Evolutionary conservation across 2,888 invertebrate genomes (phyloP), one percentile per base, ranked within the genome.

Genomic region (Heterodera filipjevi): DNA sequence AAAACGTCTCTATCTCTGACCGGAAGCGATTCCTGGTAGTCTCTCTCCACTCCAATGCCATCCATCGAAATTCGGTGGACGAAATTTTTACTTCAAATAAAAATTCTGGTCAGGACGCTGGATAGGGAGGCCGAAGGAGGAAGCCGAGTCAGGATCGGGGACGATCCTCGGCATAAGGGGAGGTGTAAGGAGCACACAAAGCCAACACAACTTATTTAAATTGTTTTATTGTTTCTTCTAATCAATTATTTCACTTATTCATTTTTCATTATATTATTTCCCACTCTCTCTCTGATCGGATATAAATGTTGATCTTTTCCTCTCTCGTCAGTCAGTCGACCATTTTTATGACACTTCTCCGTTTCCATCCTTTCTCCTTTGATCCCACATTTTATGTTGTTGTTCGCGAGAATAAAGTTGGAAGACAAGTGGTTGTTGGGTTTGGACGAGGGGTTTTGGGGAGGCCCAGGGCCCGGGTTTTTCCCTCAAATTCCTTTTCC

Each of bases 21-120:
- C 27, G 59, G 59, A 59, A 59, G 59, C 59, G 59, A 59, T 5
- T 59, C 59, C 59, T 27, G 59, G 59, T 59, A 27, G 59, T 5
- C 12, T 59, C 27, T 27, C 27, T 27, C 59, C 19, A 27, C 1
- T 0, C 53, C 27, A 8, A 27, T 59, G 59, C 59, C 59, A 59
- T 59, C 59, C 59, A 59, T 59, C 59, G 59, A 6, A 22, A 59
- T 27, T n/a, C 59, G 59, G 59, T 59, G 59, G 59, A 59, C 39
- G 10, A 22, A 59, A 27, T 27, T n/a, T 27, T 59, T 27, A 59
- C 10, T 6, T 8, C 1, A 59, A 59, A 59, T 59, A 27, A n/a
- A 27, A n/a, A 27, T n/a, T 27, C 59, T 59, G 59, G 59, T 27
- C 59, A n/a, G 27, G 59, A 8, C 3, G 8, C 10, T 27, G n/a